These are phyloP conservation scores for Brachionus sp. DNA, from an alignment of 1,140 invertebrate genomes.

Conservation along the genomic window DNA sequence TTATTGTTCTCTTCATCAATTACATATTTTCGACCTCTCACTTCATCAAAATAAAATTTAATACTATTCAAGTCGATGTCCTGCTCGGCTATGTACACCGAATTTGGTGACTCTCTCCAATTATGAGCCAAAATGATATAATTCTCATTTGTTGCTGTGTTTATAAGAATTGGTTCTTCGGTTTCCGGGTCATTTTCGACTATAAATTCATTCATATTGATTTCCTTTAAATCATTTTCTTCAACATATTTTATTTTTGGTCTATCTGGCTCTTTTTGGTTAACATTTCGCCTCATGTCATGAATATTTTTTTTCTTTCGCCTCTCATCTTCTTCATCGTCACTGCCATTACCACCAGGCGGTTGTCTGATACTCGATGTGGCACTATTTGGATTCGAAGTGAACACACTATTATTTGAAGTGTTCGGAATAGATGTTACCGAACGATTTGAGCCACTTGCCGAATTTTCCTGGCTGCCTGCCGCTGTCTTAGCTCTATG, in stretches of 20 bases:
- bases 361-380: background rate
- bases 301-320: constrained; percentile 13
- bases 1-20: constrained; percentile 10
- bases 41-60: background rate
- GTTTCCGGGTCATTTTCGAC: background rate
- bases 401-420: background rate
- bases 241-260: constrained; percentile 5
- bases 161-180: background rate
- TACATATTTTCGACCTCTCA: background rate
- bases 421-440: background rate
- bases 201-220: background rate
- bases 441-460: background rate
- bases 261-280: background rate
- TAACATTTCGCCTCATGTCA: background rate
- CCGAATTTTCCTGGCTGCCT: background rate
- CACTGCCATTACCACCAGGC: background rate
- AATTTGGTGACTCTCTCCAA: constrained; percentile 6
- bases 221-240: constrained; percentile 13
- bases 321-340: constrained; percentile 20
- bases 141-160: background rate
- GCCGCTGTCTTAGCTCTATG: background rate
- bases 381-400: background rate
- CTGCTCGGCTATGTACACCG: background rate
- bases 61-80: background rate
- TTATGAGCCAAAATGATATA: constrained; percentile 3